A percentile compares a stretch with the other conserved stretches of the same genome.
These are phyloP conservation scores for Halcyon chelicuti DNA, from an alignment of 2,797 vertebrate genomes.

Conservation along the genomic window DNA sequence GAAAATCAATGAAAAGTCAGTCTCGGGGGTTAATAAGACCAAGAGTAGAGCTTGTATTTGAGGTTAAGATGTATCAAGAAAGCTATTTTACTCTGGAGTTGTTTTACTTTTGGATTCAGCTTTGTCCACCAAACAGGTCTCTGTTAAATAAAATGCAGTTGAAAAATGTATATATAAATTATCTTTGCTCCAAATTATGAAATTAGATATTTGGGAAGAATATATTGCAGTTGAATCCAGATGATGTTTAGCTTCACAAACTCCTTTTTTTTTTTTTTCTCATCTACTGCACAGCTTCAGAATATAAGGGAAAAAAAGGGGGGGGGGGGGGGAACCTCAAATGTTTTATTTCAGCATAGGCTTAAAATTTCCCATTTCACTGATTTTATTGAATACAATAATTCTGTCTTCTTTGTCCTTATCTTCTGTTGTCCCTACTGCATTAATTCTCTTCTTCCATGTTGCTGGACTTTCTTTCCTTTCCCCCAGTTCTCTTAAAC, in stretches of 20 bases:
- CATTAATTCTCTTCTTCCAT: neutral
- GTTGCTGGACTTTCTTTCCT: neutral
- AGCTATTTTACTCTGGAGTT: neutral
- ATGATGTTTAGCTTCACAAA: neutral
- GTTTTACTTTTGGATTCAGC: neutral
- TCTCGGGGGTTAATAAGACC: neutral
- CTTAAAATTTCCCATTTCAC: neutral
- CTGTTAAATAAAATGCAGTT: neutral
- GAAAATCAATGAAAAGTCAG: conserved; percentile 7
- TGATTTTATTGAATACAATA: neutral
- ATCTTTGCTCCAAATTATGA: neutral
- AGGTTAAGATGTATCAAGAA: neutral
- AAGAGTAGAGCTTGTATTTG: neutral
- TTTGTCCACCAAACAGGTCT: neutral
- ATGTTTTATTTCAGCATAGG: neutral
- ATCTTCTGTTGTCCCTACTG: neutral
- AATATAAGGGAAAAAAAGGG: neutral
- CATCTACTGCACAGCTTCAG: neutral
- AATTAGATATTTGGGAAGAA: neutral
- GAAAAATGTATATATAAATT: neutral
- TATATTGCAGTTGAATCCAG: neutral
- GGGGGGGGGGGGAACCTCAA: fast-evolving
- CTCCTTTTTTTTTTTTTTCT: neutral
- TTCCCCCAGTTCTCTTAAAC: neutral
- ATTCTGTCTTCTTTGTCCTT: neutral